Evolutionary conservation across 2,888 invertebrate genomes (phyloP).

Genomic region (Caenorhabditis becei): DNA sequence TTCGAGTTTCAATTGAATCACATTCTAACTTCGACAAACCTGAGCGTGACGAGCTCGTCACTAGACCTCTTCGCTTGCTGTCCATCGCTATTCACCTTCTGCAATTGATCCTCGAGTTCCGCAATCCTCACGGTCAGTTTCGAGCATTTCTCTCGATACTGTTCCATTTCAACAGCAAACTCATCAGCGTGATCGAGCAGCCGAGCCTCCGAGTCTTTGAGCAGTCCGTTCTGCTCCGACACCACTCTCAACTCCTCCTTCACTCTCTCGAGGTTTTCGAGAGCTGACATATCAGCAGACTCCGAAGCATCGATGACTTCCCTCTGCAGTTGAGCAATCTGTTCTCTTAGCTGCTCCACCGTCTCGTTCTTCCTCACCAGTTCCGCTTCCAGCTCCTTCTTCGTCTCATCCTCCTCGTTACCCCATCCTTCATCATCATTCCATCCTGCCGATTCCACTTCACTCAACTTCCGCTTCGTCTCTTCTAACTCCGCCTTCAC

Average conservation of each 20-base stretch:
- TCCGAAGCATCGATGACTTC: slow-evolving; percentile 6
- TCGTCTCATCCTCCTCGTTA: slow-evolving; percentile 13
- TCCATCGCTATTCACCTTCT: background rate
- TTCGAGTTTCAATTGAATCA: too few relatives aligned
- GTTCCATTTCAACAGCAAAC: slow-evolving; percentile 57
- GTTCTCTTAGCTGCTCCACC: slow-evolving; percentile 8
- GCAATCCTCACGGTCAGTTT: slow-evolving; percentile 1
- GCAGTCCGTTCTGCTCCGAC: slow-evolving; percentile 60
- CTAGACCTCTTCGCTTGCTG: slow-evolving; percentile 5
- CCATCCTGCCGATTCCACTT: slow-evolving; percentile 14
- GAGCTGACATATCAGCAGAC: slow-evolving; percentile 8
- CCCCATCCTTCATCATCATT: slow-evolving; percentile 33
- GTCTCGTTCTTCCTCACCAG: background rate
- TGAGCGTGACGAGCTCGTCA: slow-evolving; percentile 48
- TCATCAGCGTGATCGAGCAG: slow-evolving; percentile 68
- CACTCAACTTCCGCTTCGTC: slow-evolving; percentile 9
- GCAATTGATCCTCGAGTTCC: slow-evolving; percentile 22
- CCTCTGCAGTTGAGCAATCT: background rate
- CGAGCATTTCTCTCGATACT: slow-evolving; percentile 27
- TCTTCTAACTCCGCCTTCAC: slow-evolving; percentile 12
- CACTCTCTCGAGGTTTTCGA: slow-evolving; percentile 17
- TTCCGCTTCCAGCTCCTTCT: slow-evolving; percentile 10
- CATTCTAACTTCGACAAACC: too few relatives aligned
- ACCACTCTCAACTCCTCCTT: slow-evolving; percentile 12
- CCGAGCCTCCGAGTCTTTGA: slow-evolving; percentile 66